Evolutionary conservation across 1,140 invertebrate genomes (phyloP), one percentile per base, ranked within the genome.

Genomic region (Amphibalanus amphitrite): DNA sequence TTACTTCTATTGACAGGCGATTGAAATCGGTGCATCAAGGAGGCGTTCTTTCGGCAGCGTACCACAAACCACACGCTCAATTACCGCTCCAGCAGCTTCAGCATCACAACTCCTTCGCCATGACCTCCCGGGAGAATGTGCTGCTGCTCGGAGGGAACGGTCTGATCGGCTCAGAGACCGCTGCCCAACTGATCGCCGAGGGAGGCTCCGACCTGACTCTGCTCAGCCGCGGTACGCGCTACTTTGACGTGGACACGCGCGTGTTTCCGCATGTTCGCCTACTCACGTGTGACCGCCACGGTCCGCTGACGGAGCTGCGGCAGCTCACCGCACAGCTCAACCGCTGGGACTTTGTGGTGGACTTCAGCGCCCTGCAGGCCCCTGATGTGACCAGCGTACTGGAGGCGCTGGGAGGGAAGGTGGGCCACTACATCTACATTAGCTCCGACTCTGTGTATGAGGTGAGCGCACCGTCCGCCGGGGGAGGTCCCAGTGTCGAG

Each of bases 391-490:
- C 29, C 25, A 47, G 72, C 65, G 70, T 68, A 26, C 38, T 72
- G 70, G 72, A 23, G 4, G 29, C 28, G 64, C 29, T 72, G 28
- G 38, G 65, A 28, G 47, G 23, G n/a, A 72, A 72, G 72, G 13
- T 67, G 38, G 72, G 72, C 20, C 38, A 71, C 23, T 72, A 72
- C 30, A 59, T 72, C 29, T 72, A 72, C 28, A 71, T 72, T 25
- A 72, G 72, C 67, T 71, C 69, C 4, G 72, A 72, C 28, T 30
- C 47, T 25, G 72, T 72, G 33, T 72, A 72, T 25, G 72, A 72
- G 67, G 71, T 72, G 23, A 71, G 33, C 25, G 67, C 26, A 6
- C 71, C 72, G 47, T n/a, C n/a, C n/a, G 59, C 38, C 28, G 72
- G 15, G 13, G 26, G 67, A 17, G 25, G 72, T 8, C 70, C 69